These are phyloP conservation scores for Cygnus buccinator DNA, from an alignment of 2,113 vertebrate species.

Conservation along the genomic window DNA sequence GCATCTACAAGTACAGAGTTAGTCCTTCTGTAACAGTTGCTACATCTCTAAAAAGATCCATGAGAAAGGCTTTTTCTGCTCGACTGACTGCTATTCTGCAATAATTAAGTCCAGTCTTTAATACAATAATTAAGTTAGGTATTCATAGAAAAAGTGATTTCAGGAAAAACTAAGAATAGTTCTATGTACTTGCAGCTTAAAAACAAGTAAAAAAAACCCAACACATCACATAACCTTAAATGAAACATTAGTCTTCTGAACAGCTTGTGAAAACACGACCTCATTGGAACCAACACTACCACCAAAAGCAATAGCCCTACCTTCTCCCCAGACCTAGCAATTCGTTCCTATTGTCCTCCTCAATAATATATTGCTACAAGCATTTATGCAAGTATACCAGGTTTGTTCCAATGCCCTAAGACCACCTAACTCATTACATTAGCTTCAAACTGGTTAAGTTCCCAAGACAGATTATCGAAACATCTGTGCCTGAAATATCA, in stretches of 20 bases:
- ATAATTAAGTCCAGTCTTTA: background rate
- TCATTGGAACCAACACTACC: background rate
- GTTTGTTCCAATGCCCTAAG: background rate
- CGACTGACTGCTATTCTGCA: background rate
- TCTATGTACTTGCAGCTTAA: background rate
- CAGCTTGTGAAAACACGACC: background rate
- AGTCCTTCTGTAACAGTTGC: background rate
- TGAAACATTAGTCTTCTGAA: background rate
- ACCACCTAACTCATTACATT: background rate
- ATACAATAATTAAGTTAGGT: background rate
- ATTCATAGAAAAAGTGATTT: background rate
- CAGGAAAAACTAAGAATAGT: background rate
- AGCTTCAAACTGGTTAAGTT: background rate
- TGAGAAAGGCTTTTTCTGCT: background rate
- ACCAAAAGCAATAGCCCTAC: background rate
- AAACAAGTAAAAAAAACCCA: background rate
- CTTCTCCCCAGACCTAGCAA: background rate
- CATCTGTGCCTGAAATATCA: background rate
- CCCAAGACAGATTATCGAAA: background rate
- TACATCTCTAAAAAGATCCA: background rate
- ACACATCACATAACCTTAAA: background rate
- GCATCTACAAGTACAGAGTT: background rate
- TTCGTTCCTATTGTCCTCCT: background rate
- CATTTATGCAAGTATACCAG: accelerated
- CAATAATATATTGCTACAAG: background rate